These are phyloP conservation scores for Cyanocitta stelleri DNA, from an alignment of 2,113 vertebrate species.

Conservation along the genomic window DNA sequence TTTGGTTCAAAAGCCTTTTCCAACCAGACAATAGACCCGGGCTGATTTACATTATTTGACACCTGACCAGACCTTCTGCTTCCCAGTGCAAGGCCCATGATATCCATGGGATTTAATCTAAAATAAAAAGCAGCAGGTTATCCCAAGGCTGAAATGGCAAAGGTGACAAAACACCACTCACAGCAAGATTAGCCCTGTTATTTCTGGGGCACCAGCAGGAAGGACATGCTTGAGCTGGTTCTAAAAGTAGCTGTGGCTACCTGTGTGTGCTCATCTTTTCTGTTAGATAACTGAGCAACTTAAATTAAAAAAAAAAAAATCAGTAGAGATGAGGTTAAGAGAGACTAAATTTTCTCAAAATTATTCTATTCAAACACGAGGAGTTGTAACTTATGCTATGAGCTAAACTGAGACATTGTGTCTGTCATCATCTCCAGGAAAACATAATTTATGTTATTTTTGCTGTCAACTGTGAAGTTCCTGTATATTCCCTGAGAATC, in stretches of 20 bases:
- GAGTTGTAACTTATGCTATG: not conserved
- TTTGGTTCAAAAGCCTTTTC: not conserved
- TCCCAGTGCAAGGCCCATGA: not conserved
- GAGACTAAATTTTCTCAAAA: not conserved
- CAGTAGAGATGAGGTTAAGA: not conserved
- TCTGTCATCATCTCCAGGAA: not conserved
- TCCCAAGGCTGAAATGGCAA: not conserved
- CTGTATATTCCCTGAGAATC: not conserved
- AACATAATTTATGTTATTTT: not conserved
- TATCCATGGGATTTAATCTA: not conserved
- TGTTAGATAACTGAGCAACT: not conserved
- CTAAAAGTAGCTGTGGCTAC: not conserved
- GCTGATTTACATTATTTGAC: not conserved
- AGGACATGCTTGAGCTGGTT: not conserved
- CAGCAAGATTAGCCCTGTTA: not conserved
- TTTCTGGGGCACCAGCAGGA: not conserved
- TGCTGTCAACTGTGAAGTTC: not conserved
- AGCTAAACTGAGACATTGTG: not conserved
- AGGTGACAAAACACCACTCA: not conserved
- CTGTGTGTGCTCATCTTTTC: not conserved
- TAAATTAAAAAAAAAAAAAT: not conserved
- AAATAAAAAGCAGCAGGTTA: not conserved
- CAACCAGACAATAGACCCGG: fast-evolving
- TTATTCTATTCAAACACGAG: not conserved
- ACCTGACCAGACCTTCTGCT: not conserved